Evolutionary conservation across 2,888 invertebrate species (phyloP), one percentile per base, ranked within the genome.

Genomic region (Polydrusus tereticollis): DNA sequence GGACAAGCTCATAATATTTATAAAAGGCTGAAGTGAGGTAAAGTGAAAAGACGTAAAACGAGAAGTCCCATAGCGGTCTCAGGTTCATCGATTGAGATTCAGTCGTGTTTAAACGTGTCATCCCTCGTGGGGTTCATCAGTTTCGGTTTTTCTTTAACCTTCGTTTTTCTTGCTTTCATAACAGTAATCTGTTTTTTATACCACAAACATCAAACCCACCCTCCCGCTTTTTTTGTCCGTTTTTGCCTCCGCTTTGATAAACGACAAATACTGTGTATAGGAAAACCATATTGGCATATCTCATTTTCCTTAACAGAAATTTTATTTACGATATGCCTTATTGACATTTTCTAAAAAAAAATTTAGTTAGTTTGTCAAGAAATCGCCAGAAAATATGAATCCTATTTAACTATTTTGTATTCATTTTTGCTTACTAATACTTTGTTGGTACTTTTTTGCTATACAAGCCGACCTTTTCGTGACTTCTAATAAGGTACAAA

Each of bases 121-220:
- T 75, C 77, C 79, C 79, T 76, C 77, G 66, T 74, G 77, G 77
- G 80, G 77, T 78, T 80, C 80, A 79, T 80, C 79, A 80, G 78
- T 78, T 77, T 77, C 76, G 78, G 77, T 79, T 78, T 75, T 74
- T 77, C 75, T 80, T 79, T 77, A 80, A 78, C 79, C 79, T 78
- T 69, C 75, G 69, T 76, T 77, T 75, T 76, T 76, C 71, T 47
- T 66, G 77, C 78, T 79, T 80, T 80, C 78, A 80, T 80, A 80
- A 79, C 79, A 77, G 78, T 78, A 79, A 79, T 79, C 78, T 79
- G 78, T 78, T 79, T 78, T 79, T 79, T 80, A 77, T 78, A 77
- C 76, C 74, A 59, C 76, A 76, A 73, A 77, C 78, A 77, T 76
- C 78, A 79, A 77, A 75, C 78, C 74, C 75, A 73, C 73, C 71